Percentiles rank a stretch among this genome's conserved stretches.
phyloP scores from a whole-genome alignment of 2,113 vertebrate species.

The Megaceryle torquata region DNA sequence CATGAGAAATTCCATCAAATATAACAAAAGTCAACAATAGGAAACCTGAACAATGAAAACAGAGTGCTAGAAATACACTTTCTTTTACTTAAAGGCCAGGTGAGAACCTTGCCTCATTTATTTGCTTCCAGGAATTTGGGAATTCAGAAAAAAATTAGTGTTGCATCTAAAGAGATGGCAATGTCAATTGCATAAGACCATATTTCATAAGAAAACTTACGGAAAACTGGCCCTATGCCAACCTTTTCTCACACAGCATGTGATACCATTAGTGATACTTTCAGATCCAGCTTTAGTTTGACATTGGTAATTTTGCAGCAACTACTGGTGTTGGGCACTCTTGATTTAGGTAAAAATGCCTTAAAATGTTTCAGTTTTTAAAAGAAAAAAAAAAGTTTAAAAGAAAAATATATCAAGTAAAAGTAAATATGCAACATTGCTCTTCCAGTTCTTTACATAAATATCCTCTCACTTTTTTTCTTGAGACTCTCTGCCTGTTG shows the following conservation, averaged over 20 bases:
- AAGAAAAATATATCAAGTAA: background rate
- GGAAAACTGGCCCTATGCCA: accelerated
- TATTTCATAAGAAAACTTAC: background rate
- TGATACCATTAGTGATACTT: background rate
- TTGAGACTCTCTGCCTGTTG: background rate
- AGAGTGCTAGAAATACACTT: background rate
- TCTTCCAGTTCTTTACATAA: background rate
- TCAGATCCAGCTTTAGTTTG: background rate
- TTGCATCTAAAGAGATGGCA: background rate
- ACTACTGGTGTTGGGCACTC: background rate
- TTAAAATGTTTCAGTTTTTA: background rate
- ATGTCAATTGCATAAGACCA: background rate
- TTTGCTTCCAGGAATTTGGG: background rate
- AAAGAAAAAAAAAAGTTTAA: background rate
- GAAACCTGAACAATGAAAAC: background rate
- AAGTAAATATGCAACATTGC: background rate
- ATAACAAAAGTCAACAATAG: accelerated
- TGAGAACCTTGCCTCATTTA: background rate
- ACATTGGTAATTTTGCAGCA: background rate
- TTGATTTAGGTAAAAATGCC: background rate
- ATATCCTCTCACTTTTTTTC: background rate
- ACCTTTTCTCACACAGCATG: background rate
- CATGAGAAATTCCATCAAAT: background rate
- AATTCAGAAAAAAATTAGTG: background rate
- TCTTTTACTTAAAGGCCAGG: background rate